Percentiles rank a stretch among this genome's conserved stretches.
Conservation (phyloP, 1,140 invertebrate genomes). For the Tetraneura akinire region DNA sequence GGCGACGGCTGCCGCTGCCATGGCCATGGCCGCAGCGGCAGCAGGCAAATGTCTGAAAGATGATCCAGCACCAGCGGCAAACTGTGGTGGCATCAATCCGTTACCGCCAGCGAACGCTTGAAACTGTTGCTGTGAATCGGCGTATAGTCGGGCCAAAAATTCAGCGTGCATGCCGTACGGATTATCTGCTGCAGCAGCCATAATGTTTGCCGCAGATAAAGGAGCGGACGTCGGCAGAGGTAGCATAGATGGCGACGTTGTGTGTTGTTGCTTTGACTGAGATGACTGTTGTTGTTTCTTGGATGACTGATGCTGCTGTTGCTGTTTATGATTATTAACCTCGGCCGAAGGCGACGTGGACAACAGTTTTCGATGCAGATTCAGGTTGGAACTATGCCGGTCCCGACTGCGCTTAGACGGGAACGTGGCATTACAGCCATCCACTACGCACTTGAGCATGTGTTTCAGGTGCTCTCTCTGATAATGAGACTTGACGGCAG, state of each 20-base stretch:
- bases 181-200: constrained; percentile 55
- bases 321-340: constrained; percentile 69
- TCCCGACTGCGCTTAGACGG: constrained; percentile 92
- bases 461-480: constrained; percentile 94
- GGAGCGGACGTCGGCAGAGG: constrained; percentile 59
- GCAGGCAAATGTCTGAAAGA: constrained; percentile 58
- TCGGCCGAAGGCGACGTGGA: constrained; percentile 63
- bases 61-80: constrained; percentile 57
- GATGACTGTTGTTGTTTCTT: constrained; percentile 56
- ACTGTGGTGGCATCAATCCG: constrained; percentile 56
- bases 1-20: constrained; percentile 8
- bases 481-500: constrained; percentile 93
- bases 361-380: constrained; percentile 84
- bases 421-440: constrained; percentile 94
- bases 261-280: constrained; percentile 66
- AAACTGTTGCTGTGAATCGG: constrained; percentile 67
- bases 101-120: constrained; percentile 57
- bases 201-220: constrained; percentile 71
- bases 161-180: constrained; percentile 67
- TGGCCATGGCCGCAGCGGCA: constrained; percentile 34
- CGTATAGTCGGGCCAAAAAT: constrained; percentile 78
- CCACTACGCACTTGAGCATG: constrained; percentile 93
- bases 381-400: constrained; percentile 88
- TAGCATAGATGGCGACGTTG: constrained; percentile 65
- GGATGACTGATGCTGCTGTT: constrained; percentile 53